Base-by-base conservation (phyloP, 2,113 vertebrate species). In the Tachysurus vachellii region DNA sequence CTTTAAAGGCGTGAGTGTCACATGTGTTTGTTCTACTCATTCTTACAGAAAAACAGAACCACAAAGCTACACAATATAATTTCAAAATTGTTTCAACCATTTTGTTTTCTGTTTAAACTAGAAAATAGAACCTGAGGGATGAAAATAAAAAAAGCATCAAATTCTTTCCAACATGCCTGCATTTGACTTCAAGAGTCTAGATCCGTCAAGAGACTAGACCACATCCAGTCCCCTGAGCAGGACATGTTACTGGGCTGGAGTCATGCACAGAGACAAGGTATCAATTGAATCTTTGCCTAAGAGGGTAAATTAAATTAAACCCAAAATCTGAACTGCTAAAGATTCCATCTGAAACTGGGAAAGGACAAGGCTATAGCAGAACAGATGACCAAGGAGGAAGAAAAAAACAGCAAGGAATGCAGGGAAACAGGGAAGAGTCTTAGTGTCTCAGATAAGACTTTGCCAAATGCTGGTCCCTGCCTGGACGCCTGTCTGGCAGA, bases 401-500 rank as follows among this genome's bases (percentile, higher is more conserved):
- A 81, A 21, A 50, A 84, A 92, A 86, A 61, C 47, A 64, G 66
- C 47, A 50, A 9, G 47, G 44, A 47, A 47, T 4, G 44, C 6
- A 87, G 66, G 54, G 53, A 83, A 73, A 68, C 21, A 61, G 28
- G 73, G 82, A 80, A 85, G 42, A 70, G 68, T 54, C 81, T 88
- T 64, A 44, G 80, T 83, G 81, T 76, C 57, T 81, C 83, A 80
- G 76, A 86, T 28, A 71, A 86, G 88, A 80, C 88, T 88, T 77
- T 90, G 88, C 90, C 89, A 91, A 91, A 90, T 89, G 80, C 85
- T 90, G 88, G 88, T 90, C 90, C 90, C 82, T 84, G 89, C 85
- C 90, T 86, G 85, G 90, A 84, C 10, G 82, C 84, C 90, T 89
- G 88, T 92, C 86, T 92, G 91, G 92, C 93, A 95, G 95, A 94